Conservation (phyloP, 2,797 vertebrate species). For the Triplophysa yarkandensis region DNA sequence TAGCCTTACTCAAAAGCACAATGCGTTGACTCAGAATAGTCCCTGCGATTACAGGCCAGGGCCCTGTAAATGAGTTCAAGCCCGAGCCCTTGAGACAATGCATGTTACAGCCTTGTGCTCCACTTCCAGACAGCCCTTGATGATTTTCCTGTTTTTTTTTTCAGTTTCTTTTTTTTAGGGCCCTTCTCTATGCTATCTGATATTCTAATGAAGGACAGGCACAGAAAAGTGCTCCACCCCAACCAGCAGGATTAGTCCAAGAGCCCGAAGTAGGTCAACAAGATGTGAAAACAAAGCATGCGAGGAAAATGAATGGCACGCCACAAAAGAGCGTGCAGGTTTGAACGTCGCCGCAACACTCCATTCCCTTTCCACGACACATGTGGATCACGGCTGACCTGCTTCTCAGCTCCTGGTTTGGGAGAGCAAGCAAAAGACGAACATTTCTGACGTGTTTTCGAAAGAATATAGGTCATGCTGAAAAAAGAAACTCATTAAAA, state of each 20-base stretch:
- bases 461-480: constrained; percentile 54
- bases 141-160: constrained; percentile 28
- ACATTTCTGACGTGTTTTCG: constrained; percentile 45
- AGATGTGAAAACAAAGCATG: constrained; percentile 60
- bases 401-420: constrained; percentile 71
- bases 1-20: constrained; percentile 53
- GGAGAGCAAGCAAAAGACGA: constrained; percentile 24
- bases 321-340: constrained; percentile 53
- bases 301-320: constrained; percentile 51
- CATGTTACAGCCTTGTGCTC: constrained; percentile 42
- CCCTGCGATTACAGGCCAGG: constrained; percentile 51
- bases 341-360: constrained; percentile 40
- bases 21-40: constrained; percentile 51
- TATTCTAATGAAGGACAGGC: constrained; percentile 58
- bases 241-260: constrained; percentile 61
- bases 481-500: constrained; percentile 44
- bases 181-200: constrained; percentile 56
- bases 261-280: constrained; percentile 64
- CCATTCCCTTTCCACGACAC: constrained; percentile 46
- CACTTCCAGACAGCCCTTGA: constrained; percentile 46
- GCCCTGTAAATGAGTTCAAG: constrained; percentile 55
- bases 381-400: constrained; percentile 64
- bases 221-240: constrained; percentile 51
- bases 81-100: constrained; percentile 41
- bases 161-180: constrained; percentile 28